These are phyloP conservation scores for Enteromius fasciolatus DNA, from an alignment of 2,797 vertebrate species.

Conservation along the genomic window DNA sequence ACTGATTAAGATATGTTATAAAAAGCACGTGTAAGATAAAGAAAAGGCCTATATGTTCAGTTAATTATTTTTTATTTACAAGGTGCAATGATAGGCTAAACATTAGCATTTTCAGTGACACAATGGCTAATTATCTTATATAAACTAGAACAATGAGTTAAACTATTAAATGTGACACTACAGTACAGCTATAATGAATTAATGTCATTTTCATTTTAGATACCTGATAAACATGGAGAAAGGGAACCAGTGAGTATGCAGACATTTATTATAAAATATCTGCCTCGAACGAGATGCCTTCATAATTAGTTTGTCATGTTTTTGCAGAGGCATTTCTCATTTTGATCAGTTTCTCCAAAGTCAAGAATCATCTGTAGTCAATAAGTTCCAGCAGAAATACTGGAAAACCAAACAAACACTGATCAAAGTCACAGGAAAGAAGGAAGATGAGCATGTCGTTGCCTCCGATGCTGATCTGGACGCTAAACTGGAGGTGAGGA, in stretches of 20 bases:
- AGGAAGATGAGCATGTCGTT: conserved; percentile 94
- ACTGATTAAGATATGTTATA: background rate
- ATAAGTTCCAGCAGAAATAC: conserved; percentile 96
- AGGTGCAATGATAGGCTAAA: background rate
- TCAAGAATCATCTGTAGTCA: conserved; percentile 92
- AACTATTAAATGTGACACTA: background rate
- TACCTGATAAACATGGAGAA: conserved; percentile 71
- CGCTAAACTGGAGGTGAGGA: conserved; percentile 90
- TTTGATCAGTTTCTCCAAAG: conserved; percentile 87
- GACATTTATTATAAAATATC: background rate
- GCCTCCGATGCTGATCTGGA: conserved; percentile 96
- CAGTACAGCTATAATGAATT: background rate
- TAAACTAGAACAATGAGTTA: background rate
- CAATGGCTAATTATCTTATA: background rate
- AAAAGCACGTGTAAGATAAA: background rate
- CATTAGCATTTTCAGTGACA: background rate
- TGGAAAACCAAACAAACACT: conserved; percentile 98
- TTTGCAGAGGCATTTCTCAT: conserved; percentile 81
- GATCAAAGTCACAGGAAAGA: conserved; percentile 95
- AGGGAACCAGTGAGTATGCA: conserved; percentile 72
- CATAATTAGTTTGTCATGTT: background rate
- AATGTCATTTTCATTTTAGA: conserved; percentile 55
- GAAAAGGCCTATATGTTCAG: background rate
- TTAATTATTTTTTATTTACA: background rate
- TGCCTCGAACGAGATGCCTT: background rate